Conservation (phyloP, 2,888 invertebrate species). For the Tricholauxania praeusta region DNA sequence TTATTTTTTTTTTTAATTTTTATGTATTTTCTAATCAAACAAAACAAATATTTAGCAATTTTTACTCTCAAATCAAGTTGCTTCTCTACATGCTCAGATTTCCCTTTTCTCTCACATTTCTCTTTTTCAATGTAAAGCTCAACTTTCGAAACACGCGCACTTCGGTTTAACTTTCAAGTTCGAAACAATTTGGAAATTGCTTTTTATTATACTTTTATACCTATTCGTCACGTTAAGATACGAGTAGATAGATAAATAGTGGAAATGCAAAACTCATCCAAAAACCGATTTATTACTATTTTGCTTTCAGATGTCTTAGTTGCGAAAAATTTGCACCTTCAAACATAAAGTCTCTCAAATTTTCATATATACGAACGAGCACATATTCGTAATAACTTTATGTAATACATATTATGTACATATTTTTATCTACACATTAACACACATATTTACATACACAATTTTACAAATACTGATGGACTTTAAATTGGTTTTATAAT, state of each 20-base stretch:
- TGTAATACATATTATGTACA: neutral
- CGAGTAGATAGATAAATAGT: neutral
- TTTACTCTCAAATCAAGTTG: neutral
- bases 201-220: conserved; percentile 21
- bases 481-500: neutral
- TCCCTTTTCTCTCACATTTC: conserved; percentile 1
- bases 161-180: neutral
- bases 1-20: neutral
- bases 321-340: neutral
- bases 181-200: neutral
- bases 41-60: neutral
- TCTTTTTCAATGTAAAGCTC: conserved; percentile 4
- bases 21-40: neutral
- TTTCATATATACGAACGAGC: neutral
- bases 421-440: neutral
- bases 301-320: neutral
- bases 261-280: neutral
- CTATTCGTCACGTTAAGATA: neutral
- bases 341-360: neutral
- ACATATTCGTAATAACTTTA: neutral
- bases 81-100: neutral
- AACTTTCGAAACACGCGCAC: conserved; percentile 13
- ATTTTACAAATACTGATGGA: neutral
- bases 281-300: neutral
- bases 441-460: no score